phyloP scores from a whole-genome alignment of 2,113 vertebrate genomes.

The Trochalopteron elliotii region DNA sequence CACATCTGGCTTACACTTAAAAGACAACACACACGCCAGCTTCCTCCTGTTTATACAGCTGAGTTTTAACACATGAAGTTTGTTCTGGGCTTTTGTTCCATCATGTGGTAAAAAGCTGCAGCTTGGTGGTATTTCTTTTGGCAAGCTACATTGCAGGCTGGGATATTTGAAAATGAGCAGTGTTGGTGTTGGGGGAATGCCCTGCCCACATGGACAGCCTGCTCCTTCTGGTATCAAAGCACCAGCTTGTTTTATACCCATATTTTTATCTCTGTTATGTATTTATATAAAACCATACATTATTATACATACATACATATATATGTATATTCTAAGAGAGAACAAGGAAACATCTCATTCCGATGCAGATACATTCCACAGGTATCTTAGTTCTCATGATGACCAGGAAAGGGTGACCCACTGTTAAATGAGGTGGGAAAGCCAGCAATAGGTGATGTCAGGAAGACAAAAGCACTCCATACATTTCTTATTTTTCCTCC shows the following conservation, averaged over 20 bases:
- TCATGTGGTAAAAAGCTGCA: neutral
- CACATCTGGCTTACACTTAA: neutral
- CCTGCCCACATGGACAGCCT: neutral
- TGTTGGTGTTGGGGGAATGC: fast-evolving
- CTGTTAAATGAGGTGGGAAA: neutral
- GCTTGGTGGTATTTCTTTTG: slow-evolving; percentile 10
- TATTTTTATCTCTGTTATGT: neutral
- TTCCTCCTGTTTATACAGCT: slow-evolving; percentile 23
- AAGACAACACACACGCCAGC: neutral
- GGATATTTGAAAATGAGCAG: neutral
- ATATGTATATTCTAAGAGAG: neutral
- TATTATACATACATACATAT: neutral
- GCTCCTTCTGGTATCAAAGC: neutral
- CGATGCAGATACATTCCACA: fast-evolving
- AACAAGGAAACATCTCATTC: neutral
- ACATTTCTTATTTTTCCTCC: neutral
- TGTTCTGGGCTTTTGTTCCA: slow-evolving; percentile 39
- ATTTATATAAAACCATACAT: neutral
- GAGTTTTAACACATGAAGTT: neutral
- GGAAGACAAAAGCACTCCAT: neutral
- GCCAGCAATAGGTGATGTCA: neutral
- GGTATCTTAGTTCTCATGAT: neutral
- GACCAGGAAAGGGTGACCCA: neutral
- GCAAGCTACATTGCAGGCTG: fast-evolving
- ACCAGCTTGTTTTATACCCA: neutral